Evolutionary conservation across 2,113 vertebrate genomes (phyloP).

Genomic region (Choloepus hoffmanni): DNA sequence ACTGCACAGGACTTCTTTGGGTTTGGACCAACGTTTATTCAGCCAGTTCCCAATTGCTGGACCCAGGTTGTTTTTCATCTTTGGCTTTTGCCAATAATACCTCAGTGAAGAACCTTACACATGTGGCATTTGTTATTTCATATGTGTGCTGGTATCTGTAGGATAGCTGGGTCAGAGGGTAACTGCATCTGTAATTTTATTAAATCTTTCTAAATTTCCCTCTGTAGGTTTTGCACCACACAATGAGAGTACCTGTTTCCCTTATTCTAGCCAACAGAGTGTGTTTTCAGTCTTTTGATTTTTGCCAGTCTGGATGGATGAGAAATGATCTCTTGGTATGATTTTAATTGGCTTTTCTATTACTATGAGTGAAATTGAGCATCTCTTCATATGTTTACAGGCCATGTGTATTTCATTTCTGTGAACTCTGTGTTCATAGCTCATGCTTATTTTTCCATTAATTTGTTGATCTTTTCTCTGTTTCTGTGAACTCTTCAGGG

Average conservation of each 20-base stretch:
- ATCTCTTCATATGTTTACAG: neutral
- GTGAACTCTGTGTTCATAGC: constrained; percentile 6
- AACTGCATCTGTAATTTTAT: neutral
- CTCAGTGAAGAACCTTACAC: neutral
- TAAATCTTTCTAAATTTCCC: neutral
- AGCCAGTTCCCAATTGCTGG: neutral
- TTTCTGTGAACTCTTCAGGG: neutral
- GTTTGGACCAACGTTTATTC: neutral
- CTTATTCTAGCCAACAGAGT: neutral
- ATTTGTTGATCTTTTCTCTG: neutral
- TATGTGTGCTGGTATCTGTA: neutral
- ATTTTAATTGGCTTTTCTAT: neutral
- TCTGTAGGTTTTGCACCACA: neutral
- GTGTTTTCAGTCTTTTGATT: neutral
- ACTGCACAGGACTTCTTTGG: neutral
- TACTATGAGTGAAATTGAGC: neutral
- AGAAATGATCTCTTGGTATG: neutral
- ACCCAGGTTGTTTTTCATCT: neutral
- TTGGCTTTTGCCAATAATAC: neutral
- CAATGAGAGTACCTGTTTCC: neutral
- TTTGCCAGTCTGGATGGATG: neutral
- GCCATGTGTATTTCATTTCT: neutral
- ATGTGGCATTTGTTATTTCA: neutral
- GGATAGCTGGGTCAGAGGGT: neutral
- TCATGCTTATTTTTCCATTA: neutral